Evolutionary conservation across 2,797 vertebrate genomes (phyloP).

Genomic region (Gallinago nigripennis): DNA sequence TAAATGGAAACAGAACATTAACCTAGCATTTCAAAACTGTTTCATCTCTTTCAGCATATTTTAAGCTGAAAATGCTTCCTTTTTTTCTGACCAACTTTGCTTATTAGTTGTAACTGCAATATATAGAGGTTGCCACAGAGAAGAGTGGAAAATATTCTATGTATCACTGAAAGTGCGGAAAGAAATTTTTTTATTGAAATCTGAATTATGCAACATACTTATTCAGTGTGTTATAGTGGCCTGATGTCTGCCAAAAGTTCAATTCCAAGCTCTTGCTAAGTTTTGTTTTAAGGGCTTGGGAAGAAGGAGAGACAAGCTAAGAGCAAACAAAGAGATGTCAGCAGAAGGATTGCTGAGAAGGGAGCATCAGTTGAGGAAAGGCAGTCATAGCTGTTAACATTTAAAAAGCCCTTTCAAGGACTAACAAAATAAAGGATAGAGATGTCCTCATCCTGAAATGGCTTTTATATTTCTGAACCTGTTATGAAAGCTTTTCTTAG

Average conservation of each 20-base stretch:
- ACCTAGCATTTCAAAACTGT: neutral
- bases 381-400: conserved; percentile 68
- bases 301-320: conserved; percentile 14
- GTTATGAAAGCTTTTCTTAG: conserved; percentile 75
- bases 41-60: neutral
- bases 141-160: neutral
- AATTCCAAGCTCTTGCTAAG: neutral
- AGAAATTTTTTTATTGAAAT: conserved; percentile 11
- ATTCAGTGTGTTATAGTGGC: neutral
- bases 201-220: neutral
- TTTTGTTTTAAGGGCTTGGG: conserved; percentile 50
- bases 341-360: conserved; percentile 61
- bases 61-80: neutral
- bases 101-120: neutral
- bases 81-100: neutral
- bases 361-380: conserved; percentile 42
- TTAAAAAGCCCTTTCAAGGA: conserved; percentile 77
- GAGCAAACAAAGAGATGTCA: conserved; percentile 40
- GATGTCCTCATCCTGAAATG: conserved; percentile 70
- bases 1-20: neutral
- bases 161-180: neutral
- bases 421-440: conserved; percentile 74
- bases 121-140: neutral
- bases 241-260: neutral
- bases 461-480: conserved; percentile 75